Evolutionary conservation across 1,140 invertebrate species (phyloP).

Genomic region (Dinoponera quadriceps): DNA sequence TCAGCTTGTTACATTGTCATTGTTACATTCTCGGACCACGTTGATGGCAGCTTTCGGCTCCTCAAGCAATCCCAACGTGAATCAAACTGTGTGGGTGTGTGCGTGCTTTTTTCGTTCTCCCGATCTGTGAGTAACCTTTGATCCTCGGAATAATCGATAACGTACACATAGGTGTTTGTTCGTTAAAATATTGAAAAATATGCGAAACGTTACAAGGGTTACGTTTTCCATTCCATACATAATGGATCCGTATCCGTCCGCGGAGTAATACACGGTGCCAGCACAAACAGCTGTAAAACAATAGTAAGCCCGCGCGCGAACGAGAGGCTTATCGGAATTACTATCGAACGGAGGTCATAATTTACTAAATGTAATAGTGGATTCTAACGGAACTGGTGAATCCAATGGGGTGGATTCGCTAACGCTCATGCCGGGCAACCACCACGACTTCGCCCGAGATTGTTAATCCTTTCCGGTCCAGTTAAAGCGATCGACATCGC

Average conservation of each 20-base stretch:
- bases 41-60: background rate
- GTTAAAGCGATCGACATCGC: background rate
- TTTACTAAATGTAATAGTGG: constrained; percentile 27
- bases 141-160: constrained; percentile 25
- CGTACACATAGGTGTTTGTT: background rate
- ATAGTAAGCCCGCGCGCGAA: constrained; percentile 26
- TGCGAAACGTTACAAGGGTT: constrained; percentile 17
- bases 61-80: background rate
- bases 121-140: constrained; percentile 17
- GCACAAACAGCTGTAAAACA: constrained; percentile 40
- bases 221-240: constrained; percentile 50
- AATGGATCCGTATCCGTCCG: constrained; percentile 21
- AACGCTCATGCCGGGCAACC: background rate
- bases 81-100: background rate
- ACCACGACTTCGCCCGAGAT: background rate
- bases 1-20: background rate
- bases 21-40: too few species aligned
- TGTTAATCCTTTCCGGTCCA: background rate
- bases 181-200: constrained; percentile 60
- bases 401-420: constrained; percentile 7
- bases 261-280: constrained; percentile 25
- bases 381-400: constrained; percentile 11
- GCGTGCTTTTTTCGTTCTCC: background rate
- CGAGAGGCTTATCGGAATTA: constrained; percentile 45
- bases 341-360: constrained; percentile 33